phyloP scores from a whole-genome alignment of 2,797 vertebrate genomes.

The Amblyraja radiata region DNA sequence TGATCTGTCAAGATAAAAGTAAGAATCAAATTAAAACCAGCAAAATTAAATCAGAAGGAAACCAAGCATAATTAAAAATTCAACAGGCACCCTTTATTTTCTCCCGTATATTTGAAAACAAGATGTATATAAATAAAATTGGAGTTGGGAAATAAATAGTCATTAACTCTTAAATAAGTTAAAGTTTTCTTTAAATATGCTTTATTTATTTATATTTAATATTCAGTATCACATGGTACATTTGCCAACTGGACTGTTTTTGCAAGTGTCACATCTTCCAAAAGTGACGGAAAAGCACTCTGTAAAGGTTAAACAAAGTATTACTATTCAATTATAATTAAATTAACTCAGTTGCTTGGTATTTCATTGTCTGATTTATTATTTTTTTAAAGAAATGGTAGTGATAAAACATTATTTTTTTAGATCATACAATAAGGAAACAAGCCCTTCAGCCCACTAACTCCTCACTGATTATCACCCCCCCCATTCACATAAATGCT shows the following conservation, averaged over 20 bases:
- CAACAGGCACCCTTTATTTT: not conserved
- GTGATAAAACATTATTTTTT: not conserved
- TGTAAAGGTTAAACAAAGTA: not conserved
- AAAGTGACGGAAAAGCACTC: constrained; percentile 31
- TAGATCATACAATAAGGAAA: too few relatives aligned
- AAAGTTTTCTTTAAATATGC: not conserved
- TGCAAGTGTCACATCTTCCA: not conserved
- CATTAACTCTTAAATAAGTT: not conserved
- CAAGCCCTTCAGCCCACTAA: too few relatives aligned
- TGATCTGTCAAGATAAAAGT: constrained; percentile 35
- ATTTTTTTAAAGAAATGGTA: not conserved
- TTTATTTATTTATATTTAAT: not conserved
- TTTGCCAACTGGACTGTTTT: not conserved
- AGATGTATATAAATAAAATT: not conserved
- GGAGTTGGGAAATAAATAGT: not conserved
- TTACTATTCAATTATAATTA: not conserved
- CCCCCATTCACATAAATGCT: too few relatives aligned
- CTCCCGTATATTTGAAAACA: not conserved
- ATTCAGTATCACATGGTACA: not conserved
- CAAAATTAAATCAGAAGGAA: not conserved
- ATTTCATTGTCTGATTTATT: constrained; percentile 4
- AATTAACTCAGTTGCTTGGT: not conserved
- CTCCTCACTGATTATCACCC: too few relatives aligned
- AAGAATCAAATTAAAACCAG: constrained; percentile 24
- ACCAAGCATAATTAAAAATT: not conserved